These are phyloP conservation scores for Caenorhabditis angaria DNA, from an alignment of 2,888 invertebrate species.

Conservation along the genomic window DNA sequence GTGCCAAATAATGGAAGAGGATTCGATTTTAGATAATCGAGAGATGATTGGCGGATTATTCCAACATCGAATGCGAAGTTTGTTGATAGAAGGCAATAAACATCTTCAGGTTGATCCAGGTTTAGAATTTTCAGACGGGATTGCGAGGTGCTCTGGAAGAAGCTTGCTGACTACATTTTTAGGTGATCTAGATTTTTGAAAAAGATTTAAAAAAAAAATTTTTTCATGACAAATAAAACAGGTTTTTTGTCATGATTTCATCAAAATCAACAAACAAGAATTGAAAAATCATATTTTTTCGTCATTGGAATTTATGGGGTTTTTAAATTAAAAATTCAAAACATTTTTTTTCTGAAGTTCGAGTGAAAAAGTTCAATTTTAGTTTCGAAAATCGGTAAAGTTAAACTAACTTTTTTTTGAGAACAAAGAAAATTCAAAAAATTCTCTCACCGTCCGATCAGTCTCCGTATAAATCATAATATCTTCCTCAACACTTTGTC, in stretches of 20 bases:
- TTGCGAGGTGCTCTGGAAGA: no score
- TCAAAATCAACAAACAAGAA: no score
- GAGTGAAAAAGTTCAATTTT: not conserved
- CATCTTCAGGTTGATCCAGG: slow-evolving; percentile 24
- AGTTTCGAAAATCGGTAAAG: not conserved
- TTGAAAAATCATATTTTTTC: no score
- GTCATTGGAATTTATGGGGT: no score
- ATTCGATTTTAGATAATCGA: slow-evolving; percentile 43
- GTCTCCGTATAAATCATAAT: slow-evolving; percentile 54
- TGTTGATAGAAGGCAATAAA: slow-evolving; percentile 31
- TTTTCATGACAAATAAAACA: no score
- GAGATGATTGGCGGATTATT: slow-evolving; percentile 47
- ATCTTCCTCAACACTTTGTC: slow-evolving; percentile 51
- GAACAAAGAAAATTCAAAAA: not conserved
- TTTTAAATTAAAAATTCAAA: no score
- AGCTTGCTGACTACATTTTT: slow-evolving; percentile 33
- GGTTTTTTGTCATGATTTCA: no score
- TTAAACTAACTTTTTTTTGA: not conserved
- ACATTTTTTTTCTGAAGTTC: no score
- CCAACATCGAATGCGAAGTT: slow-evolving; percentile 48
- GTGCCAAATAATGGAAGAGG: slow-evolving; percentile 55
- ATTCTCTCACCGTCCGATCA: slow-evolving; percentile 41
- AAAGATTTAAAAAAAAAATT: not conserved
- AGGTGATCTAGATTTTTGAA: no score
- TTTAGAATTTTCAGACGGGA: slow-evolving; percentile 32